Percentiles rank a stretch among this genome's conserved stretches.
Conservation (phyloP, 1,140 invertebrate species). For the Pachypeltis micranthus region DNA sequence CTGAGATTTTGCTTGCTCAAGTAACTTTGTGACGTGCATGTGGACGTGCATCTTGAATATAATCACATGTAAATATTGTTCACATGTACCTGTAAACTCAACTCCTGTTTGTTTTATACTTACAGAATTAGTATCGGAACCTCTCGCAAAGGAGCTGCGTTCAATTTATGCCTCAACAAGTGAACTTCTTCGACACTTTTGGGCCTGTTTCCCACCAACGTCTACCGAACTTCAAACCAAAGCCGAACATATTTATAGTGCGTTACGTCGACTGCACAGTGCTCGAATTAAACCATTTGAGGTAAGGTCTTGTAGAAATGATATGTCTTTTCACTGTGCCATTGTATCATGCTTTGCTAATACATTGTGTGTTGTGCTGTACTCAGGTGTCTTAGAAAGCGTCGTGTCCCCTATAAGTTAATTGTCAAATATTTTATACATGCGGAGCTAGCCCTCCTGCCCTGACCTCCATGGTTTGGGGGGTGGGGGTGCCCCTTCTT, state of each 20-base stretch:
- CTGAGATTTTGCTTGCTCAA: no score
- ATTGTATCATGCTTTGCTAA: no score
- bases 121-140: slow-evolving; percentile 62
- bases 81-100: neutral
- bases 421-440: no score
- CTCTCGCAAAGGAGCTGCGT: slow-evolving; percentile 71
- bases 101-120: neutral
- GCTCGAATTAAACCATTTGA: slow-evolving; percentile 75
- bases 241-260: slow-evolving; percentile 72
- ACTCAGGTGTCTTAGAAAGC: neutral
- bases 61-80: no score
- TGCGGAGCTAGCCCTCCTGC: no score
- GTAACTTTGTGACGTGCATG: no score
- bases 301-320: slow-evolving; percentile 35
- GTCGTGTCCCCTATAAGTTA: no score
- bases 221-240: slow-evolving; percentile 66
- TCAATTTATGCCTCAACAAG: slow-evolving; percentile 71
- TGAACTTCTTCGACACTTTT: slow-evolving; percentile 85
- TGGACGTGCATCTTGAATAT: no score
- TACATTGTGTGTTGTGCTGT: no score
- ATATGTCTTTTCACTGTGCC: neutral
- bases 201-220: slow-evolving; percentile 84
- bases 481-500: no score
- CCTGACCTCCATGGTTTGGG: no score
- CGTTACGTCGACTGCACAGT: slow-evolving; percentile 73